Percentiles rank a stretch among this genome's conserved stretches.
Conservation (phyloP, 2,888 invertebrate genomes). For the Anoncus sp. region DNA sequence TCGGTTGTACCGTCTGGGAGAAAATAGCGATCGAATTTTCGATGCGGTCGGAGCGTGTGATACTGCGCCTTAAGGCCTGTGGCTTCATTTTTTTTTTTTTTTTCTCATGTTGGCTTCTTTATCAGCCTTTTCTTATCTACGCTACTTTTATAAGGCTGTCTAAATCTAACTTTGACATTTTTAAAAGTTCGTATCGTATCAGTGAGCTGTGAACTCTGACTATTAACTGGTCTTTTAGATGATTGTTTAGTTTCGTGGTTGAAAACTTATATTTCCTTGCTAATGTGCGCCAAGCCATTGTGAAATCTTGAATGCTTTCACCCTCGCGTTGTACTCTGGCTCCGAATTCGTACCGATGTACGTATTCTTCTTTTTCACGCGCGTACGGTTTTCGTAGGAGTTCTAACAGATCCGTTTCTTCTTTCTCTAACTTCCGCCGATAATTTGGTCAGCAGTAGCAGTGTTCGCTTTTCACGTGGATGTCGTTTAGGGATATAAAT, state of each 20-base stretch:
- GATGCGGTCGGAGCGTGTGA: no score
- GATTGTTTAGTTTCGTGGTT: constrained; percentile 9
- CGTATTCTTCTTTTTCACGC: background rate
- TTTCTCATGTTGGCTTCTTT: background rate
- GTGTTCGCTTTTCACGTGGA: background rate
- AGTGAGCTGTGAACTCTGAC: constrained; percentile 21
- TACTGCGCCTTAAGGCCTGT: background rate
- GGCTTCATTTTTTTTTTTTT: constrained; percentile 6
- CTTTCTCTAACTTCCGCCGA: background rate
- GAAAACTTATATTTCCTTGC: constrained; percentile 35
- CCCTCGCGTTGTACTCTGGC: background rate
- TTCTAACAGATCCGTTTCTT: background rate
- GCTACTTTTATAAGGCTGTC: constrained; percentile 24
- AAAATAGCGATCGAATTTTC: no score
- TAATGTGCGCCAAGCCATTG: constrained; percentile 18
- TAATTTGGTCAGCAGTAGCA: background rate
- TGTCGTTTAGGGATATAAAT: background rate
- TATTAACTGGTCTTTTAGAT: constrained; percentile 45
- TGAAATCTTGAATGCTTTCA: constrained; percentile 30
- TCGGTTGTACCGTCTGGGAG: no score
- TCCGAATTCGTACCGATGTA: constrained; percentile 3
- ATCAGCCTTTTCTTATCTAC: constrained; percentile 42
- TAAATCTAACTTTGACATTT: constrained; percentile 10
- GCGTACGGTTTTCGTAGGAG: background rate
- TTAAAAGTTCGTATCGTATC: constrained; percentile 39